Percentiles rank a stretch among this genome's conserved stretches.
Evolutionary conservation across 92 coral and sea anemone genomes (phyloP).

Genomic region (Pocillopora meandrina): DNA sequence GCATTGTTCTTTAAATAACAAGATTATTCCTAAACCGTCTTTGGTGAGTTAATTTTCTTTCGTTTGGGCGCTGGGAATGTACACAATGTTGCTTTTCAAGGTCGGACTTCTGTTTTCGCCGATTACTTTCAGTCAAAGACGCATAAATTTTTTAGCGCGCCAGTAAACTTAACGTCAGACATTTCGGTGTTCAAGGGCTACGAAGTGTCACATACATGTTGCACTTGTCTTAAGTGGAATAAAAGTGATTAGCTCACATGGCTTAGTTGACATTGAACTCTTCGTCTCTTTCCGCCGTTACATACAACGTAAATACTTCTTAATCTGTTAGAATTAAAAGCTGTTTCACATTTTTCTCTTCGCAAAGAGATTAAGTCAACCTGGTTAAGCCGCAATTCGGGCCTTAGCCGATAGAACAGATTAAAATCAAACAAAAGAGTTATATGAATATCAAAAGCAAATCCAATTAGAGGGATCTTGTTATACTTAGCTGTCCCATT

Average conservation of each 20-base stretch:
- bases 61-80: no score
- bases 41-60: not conserved
- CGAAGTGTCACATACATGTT: not conserved
- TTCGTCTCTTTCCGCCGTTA: not conserved
- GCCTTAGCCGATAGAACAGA: not conserved
- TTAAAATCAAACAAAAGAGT: not conserved
- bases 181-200: not conserved
- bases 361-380: no score
- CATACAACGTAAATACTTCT: not conserved
- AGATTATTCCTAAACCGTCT: conserved; percentile 1
- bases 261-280: not conserved
- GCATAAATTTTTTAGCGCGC: not conserved
- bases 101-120: no score
- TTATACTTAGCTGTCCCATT: not conserved
- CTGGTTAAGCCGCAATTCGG: no score
- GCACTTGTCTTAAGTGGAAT: conserved; percentile 5
- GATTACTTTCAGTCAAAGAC: not conserved
- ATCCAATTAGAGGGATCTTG: conserved; percentile 14
- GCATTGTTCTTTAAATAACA: conserved; percentile 3
- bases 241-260: not conserved
- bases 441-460: not conserved
- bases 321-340: not conserved
- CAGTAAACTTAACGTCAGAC: not conserved
- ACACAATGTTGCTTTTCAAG: no score
- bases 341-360: not conserved